Evolutionary conservation across 2,113 vertebrate species (phyloP).

Genomic region (Oenanthe oenanthe): DNA sequence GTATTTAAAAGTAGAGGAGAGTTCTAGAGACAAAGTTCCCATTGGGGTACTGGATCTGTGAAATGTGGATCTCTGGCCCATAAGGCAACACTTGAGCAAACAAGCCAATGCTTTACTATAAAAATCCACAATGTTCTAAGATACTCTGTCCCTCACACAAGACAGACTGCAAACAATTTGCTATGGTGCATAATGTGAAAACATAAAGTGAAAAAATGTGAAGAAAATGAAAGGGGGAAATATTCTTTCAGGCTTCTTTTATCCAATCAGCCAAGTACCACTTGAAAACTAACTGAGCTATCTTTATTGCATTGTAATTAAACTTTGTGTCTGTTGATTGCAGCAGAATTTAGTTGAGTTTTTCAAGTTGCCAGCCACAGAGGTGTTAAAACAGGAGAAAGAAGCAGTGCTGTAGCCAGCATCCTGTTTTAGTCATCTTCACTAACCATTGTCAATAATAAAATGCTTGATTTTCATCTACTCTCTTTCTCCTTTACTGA

Average conservation of each 20-base stretch:
- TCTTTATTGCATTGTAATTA: not conserved
- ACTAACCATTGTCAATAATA: not conserved
- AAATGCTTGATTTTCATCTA: not conserved
- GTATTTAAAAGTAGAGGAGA: not conserved
- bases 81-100: not conserved
- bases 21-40: not conserved
- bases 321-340: not conserved
- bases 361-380: not conserved
- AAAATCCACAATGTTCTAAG: not conserved
- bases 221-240: not conserved
- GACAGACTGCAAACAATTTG: not conserved
- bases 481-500: not conserved
- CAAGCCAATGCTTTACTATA: not conserved
- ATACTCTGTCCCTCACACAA: not conserved
- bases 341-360: not conserved
- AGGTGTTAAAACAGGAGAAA: not conserved
- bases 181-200: not conserved
- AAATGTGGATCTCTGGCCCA: not conserved
- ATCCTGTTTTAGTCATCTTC: not conserved
- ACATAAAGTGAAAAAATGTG: not conserved
- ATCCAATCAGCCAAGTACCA: not conserved
- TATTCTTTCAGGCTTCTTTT: not conserved
- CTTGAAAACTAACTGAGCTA: not conserved
- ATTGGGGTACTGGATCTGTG: not conserved
- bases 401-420: not conserved